Percentiles rank a stretch among this genome's conserved stretches.
These are phyloP conservation scores for Lithobates pipiens DNA, from an alignment of 2,797 vertebrate genomes.

Conservation along the genomic window DNA sequence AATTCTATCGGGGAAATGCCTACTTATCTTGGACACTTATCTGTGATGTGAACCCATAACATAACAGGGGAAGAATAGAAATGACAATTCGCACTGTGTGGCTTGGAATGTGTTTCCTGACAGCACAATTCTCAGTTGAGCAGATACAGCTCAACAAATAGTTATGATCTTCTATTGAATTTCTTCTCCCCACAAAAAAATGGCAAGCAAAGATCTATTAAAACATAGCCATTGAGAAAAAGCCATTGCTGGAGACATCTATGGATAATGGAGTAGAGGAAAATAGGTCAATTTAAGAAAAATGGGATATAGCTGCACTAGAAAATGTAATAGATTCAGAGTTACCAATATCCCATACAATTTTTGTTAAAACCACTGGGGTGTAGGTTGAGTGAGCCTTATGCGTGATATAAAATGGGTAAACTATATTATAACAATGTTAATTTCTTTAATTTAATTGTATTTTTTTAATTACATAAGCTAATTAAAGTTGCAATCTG, in stretches of 20 bases:
- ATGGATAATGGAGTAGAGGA: no score
- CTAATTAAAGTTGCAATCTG: no score
- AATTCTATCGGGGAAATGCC: conserved; percentile 48
- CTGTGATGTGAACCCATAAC: conserved; percentile 55
- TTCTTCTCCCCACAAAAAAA: neutral
- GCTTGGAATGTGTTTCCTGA: conserved; percentile 29
- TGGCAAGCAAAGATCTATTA: neutral
- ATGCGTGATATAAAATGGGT: no score
- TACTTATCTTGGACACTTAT: conserved; percentile 57
- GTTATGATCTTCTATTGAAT: neutral
- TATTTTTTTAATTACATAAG: no score
- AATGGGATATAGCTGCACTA: no score
- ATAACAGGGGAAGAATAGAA: conserved; percentile 52
- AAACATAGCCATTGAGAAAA: neutral
- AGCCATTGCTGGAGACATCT: no score
- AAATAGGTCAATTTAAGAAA: no score
- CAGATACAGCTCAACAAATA: conserved; percentile 19
- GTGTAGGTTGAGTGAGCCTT: neutral
- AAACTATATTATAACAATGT: no score
- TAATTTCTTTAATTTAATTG: no score
- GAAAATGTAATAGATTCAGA: no score
- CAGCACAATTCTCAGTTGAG: conserved; percentile 25
- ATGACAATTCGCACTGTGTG: conserved; percentile 50
- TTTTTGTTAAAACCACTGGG: no score
- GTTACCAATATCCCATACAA: no score